Percentiles rank a stretch among this genome's conserved stretches.
These are phyloP conservation scores for Cetonia aurata DNA, from an alignment of 2,888 invertebrate species.

Conservation along the genomic window DNA sequence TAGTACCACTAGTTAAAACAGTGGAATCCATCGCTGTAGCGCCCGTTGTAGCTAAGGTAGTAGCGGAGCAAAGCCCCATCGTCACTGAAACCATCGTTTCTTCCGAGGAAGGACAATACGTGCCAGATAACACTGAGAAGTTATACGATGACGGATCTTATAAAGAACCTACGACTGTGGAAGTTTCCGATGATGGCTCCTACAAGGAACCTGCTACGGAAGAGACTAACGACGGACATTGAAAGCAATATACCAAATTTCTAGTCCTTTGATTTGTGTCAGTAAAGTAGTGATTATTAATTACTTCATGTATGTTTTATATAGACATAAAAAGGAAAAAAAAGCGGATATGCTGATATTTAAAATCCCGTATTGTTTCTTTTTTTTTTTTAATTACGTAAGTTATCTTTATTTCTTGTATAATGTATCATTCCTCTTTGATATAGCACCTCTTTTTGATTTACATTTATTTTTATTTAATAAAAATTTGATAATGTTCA, in stretches of 20 bases:
- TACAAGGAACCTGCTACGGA: conserved; percentile 24
- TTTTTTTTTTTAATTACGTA: not conserved
- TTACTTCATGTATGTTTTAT: conserved; percentile 27
- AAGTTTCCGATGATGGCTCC: conserved; percentile 39
- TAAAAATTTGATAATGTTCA: not conserved
- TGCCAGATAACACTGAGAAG: conserved; percentile 56
- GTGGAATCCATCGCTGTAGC: conserved; percentile 15
- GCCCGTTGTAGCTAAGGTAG: conserved; percentile 37
- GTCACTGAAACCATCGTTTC: conserved; percentile 52
- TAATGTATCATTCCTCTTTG: not conserved
- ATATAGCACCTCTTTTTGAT: not conserved
- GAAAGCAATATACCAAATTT: conserved; percentile 16
- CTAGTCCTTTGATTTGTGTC: conserved; percentile 36
- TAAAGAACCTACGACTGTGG: conserved; percentile 49
- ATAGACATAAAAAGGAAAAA: conserved; percentile 20
- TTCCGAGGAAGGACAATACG: conserved; percentile 53
- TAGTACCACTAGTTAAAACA: conserved; percentile 21
- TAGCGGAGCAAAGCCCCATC: conserved; percentile 44
- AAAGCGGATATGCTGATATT: too few relatives aligned
- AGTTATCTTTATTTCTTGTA: not conserved
- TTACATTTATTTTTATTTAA: not conserved
- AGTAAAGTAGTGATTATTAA: conserved; percentile 17
- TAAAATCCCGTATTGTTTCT: not conserved
- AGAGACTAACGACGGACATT: conserved; percentile 6
- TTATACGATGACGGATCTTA: conserved; percentile 61